Conservation (phyloP, 2,113 vertebrate genomes). For the Channa argus region DNA sequence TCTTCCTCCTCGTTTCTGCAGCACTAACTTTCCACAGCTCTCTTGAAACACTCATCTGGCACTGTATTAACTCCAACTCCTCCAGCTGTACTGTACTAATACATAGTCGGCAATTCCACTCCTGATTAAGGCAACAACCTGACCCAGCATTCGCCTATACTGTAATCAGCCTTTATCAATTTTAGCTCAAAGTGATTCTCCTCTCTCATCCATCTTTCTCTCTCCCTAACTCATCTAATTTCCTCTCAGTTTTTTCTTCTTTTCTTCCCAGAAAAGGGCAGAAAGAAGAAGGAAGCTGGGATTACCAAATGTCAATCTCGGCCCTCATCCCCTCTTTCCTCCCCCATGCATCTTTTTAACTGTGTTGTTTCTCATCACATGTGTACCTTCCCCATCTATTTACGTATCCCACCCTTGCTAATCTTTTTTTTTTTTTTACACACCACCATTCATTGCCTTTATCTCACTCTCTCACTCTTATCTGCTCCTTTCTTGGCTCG, state of each 20-base stretch:
- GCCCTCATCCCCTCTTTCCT: conserved; percentile 52
- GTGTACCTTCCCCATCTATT: conserved; percentile 70
- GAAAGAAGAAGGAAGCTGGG: conserved; percentile 49
- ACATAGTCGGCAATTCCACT: conserved; percentile 60
- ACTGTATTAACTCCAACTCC: conserved; percentile 51
- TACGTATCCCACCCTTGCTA: conserved; percentile 64
- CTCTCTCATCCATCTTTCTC: conserved; percentile 47
- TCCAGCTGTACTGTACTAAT: conserved; percentile 57
- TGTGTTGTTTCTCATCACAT: conserved; percentile 61
- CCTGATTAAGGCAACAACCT: conserved; percentile 71
- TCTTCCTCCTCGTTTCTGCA: conserved; percentile 18
- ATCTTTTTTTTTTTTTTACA: conserved; percentile 47
- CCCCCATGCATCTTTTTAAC: conserved; percentile 32
- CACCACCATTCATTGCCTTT: conserved; percentile 44
- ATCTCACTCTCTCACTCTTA: conserved; percentile 53
- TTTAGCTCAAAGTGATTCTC: conserved; percentile 47
- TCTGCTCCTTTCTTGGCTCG: conserved; percentile 16
- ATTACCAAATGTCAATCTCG: conserved; percentile 66
- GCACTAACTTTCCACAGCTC: conserved; percentile 30
- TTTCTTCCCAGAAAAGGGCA: conserved; percentile 8
- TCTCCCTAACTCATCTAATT: conserved; percentile 24
- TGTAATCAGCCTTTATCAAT: conserved; percentile 67
- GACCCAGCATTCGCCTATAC: conserved; percentile 57
- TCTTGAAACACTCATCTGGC: conserved; percentile 44
- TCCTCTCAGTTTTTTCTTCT: not conserved